Evolutionary conservation across 2,888 invertebrate species (phyloP).

Genomic region (Clostera curtula): DNA sequence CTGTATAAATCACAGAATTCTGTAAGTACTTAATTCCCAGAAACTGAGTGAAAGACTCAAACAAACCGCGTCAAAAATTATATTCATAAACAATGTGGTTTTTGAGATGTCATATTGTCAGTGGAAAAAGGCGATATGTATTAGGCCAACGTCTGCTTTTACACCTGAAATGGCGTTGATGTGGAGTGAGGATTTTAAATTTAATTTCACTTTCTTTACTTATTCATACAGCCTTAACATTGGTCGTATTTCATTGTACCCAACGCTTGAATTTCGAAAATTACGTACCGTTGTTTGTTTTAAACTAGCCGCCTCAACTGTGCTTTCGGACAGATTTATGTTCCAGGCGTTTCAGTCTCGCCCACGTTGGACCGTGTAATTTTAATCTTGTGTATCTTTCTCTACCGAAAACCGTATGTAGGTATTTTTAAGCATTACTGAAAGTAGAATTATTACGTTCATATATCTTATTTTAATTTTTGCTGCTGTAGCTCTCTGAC

Average conservation of each 20-base stretch:
- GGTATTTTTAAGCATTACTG: constrained; percentile 18
- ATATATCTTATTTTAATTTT: constrained; percentile 12
- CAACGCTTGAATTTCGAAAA: constrained; percentile 24
- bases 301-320: constrained; percentile 31
- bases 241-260: constrained; percentile 21
- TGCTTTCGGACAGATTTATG: constrained; percentile 38
- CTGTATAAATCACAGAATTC: no score
- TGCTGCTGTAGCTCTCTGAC: no score
- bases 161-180: no score
- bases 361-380: constrained; percentile 40
- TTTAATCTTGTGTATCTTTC: constrained; percentile 53
- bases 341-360: constrained; percentile 20
- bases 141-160: constrained; percentile 13
- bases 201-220: constrained; percentile 23
- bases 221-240: constrained; percentile 21
- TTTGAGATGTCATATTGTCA: constrained; percentile 9
- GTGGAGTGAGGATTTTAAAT: no score
- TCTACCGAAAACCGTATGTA: constrained; percentile 25
- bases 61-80: no score
- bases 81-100: no score
- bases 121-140: no score
- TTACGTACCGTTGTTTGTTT: constrained; percentile 21
- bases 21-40: no score
- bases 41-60: no score
- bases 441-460: constrained; percentile 22